Conservation (phyloP, 1,140 invertebrate species). For the Diuraphis noxia region DNA sequence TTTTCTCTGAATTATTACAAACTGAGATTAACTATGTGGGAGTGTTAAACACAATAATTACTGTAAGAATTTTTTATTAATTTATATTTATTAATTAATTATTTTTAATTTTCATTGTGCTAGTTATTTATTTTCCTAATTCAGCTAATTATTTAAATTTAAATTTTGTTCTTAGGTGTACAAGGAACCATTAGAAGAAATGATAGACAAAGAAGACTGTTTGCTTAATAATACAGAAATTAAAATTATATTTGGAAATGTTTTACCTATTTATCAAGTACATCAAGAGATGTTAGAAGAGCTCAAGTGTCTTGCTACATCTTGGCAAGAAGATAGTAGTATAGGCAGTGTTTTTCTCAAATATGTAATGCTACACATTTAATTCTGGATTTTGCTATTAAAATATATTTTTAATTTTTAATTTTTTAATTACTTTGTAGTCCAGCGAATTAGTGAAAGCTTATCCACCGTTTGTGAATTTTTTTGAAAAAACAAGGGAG, state of each 20-base stretch:
- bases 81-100: neutral
- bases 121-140: slow-evolving; percentile 52
- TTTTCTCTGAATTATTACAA: slow-evolving; percentile 90
- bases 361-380: slow-evolving; percentile 62
- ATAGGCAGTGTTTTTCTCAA: slow-evolving; percentile 87
- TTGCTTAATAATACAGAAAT: slow-evolving; percentile 89
- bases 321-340: slow-evolving; percentile 82
- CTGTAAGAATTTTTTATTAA: slow-evolving; percentile 66
- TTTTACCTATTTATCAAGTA: slow-evolving; percentile 90
- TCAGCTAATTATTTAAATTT: neutral
- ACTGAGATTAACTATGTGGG: slow-evolving; percentile 97
- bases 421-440: slow-evolving; percentile 54
- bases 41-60: slow-evolving; percentile 89
- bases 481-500: slow-evolving; percentile 95
- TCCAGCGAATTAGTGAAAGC: slow-evolving; percentile 81
- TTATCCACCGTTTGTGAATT: slow-evolving; percentile 97
- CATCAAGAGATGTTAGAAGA: slow-evolving; percentile 85
- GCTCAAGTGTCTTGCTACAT: slow-evolving; percentile 68
- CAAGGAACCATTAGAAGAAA: slow-evolving; percentile 87
- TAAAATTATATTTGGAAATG: slow-evolving; percentile 94
- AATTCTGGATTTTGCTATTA: neutral
- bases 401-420: slow-evolving; percentile 7
- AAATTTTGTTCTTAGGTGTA: slow-evolving; percentile 72
- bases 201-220: slow-evolving; percentile 73
- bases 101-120: neutral